Evolutionary conservation across 2,888 invertebrate species (phyloP), one percentile per base, ranked within the genome.

Genomic region (Campaea margaritaria): DNA sequence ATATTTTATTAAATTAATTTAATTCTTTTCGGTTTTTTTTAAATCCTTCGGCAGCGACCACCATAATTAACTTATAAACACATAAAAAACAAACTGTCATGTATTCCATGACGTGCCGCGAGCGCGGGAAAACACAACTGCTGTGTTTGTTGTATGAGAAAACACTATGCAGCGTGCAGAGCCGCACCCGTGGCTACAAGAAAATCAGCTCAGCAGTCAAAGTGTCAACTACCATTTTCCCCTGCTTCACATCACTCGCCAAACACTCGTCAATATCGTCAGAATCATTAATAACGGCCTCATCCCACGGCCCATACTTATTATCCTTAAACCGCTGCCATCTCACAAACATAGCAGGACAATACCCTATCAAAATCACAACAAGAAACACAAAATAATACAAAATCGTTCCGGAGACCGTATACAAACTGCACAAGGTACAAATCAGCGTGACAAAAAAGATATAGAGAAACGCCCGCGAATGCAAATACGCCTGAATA

Each of bases 291-390:
- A 95, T 95, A 72, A 97, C 91, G 11, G 99, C 99, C 82, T 99
- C 99, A 85, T 99, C 99, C 99, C 99, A 99, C 0, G 99, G 99
- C 0, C 99, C 99, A 85, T 99, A 96, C 65, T 98, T 99, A 85
- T 98, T 99, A 75, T 96, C 95, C 79, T 97, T 98, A 80, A 95
- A 95, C 38, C 92, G 94, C 78, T 97, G 96, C 92, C 96, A 96
- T 52, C 87, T 90, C 0, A 96, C 94, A 87, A 97, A 98, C 81
- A 95, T 93, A 2, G 94, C 79, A 0, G 97, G 97, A 78, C 96
- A 97, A 49, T 96, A 87, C 10, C 96, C 78, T 78, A 95, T 96
- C 38, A 97, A 91, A 74, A 96, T 94, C 10, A 94, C 64, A 9
- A 95, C 91, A 42, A 93, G 84, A 8, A 92, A 74, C 5, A 95